These are phyloP conservation scores for Marasmarcha lunaedactyla DNA, from an alignment of 2,888 invertebrate genomes.

Conservation along the genomic window DNA sequence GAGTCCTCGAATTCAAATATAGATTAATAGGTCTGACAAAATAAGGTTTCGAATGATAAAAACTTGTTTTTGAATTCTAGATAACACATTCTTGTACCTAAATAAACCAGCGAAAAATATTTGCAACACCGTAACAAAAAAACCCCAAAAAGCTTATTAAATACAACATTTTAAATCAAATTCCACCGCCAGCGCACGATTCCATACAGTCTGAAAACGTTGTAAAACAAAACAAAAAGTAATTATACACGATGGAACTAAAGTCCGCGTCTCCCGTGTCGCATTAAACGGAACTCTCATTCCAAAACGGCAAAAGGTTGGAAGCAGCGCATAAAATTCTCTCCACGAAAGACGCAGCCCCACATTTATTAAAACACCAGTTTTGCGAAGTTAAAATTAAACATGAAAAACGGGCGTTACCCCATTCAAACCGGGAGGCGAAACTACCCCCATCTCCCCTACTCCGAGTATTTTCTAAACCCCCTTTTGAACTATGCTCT, in stretches of 20 bases:
- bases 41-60: too few species aligned
- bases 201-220: neutral
- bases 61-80: too few species aligned
- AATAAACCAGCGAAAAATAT: too few species aligned
- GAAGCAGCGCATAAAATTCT: constrained; percentile 43
- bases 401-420: constrained; percentile 59
- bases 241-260: constrained; percentile 57
- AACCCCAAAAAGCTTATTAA: too few species aligned
- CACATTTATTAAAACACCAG: constrained; percentile 65
- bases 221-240: constrained; percentile 30
- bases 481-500: constrained; percentile 28
- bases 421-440: too few species aligned
- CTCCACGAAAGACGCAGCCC: constrained; percentile 48
- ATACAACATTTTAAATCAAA: too few species aligned
- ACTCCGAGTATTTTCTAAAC: constrained; percentile 4
- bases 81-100: too few species aligned
- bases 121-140: too few species aligned
- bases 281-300: constrained; percentile 48
- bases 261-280: constrained; percentile 38
- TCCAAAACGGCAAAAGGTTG: constrained; percentile 46
- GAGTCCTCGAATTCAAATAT: too few species aligned
- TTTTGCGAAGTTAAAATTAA: constrained; percentile 69
- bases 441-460: constrained; percentile 12
- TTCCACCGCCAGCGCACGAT: too few species aligned
- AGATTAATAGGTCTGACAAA: too few species aligned